Evolutionary conservation across 2,797 vertebrate species (phyloP).

Genomic region (Alfaro cultratus): DNA sequence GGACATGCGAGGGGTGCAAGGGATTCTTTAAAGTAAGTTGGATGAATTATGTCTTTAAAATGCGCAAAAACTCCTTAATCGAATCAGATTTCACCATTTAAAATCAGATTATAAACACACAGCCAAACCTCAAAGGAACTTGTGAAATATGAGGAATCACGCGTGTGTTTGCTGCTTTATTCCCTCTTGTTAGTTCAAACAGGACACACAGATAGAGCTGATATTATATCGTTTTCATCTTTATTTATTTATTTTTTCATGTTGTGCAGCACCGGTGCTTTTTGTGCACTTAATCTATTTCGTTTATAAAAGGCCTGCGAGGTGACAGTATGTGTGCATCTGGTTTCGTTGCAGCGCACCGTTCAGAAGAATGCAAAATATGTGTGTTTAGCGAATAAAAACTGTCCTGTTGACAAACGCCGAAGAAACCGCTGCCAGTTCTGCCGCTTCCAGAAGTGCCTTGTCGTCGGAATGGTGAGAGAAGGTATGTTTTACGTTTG

Average conservation of each 20-base stretch:
- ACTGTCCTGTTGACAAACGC: slow-evolving; percentile 98
- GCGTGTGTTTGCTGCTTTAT: slow-evolving; percentile 82
- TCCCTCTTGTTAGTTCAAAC: slow-evolving; percentile 79
- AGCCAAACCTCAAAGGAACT: slow-evolving; percentile 82
- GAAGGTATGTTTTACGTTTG: slow-evolving; percentile 86
- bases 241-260: neutral
- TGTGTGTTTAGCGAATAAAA: slow-evolving; percentile 98
- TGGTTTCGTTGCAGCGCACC: slow-evolving; percentile 87
- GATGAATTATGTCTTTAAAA: slow-evolving; percentile 4
- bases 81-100: slow-evolving; percentile 5
- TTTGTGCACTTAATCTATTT: neutral
- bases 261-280: slow-evolving; percentile 10
- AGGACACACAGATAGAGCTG: slow-evolving; percentile 78
- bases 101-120: slow-evolving; percentile 81
- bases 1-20: slow-evolving; percentile 98
- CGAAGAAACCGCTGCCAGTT: slow-evolving; percentile 98
- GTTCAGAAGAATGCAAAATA: slow-evolving; percentile 99
- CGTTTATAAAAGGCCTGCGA: slow-evolving; percentile 26
- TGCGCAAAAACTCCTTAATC: neutral
- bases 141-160: slow-evolving; percentile 86
- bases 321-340: slow-evolving; percentile 34
- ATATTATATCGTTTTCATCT: slow-evolving; percentile 67
- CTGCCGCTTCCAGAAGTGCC: slow-evolving; percentile 99
- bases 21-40: slow-evolving; percentile 95
- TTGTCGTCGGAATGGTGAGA: slow-evolving; percentile 98